A percentile compares a stretch with the other conserved stretches of the same genome.
Conservation (phyloP, 37 sponge, comb jelly and placozoan species). For the Crambe crambe region DNA sequence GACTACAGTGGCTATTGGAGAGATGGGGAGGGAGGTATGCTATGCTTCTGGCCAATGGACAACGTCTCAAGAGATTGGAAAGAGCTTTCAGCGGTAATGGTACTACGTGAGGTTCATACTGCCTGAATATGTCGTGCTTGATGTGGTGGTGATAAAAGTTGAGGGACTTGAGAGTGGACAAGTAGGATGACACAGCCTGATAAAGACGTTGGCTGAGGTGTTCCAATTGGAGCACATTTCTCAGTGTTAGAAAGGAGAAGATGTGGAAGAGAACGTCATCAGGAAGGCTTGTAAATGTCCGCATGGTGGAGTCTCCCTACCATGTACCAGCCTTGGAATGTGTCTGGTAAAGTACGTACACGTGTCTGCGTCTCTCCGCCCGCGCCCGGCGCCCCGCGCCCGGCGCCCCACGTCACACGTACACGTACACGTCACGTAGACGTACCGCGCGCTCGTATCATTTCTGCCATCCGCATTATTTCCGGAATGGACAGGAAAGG, state of each 20-base stretch:
- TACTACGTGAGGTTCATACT: not conserved
- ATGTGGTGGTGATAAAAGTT: not conserved
- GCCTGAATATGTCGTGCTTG: not conserved
- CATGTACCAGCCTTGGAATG: too few species aligned
- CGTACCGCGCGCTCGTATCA: too few species aligned
- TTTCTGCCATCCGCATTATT: too few species aligned
- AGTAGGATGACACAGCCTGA: not conserved
- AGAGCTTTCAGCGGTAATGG: not conserved
- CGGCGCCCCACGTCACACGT: too few species aligned
- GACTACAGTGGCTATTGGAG: too few species aligned
- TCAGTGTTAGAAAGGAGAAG: slow-evolving; percentile 18
- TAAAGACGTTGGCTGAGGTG: slow-evolving; percentile 17
- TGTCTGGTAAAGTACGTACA: too few species aligned
- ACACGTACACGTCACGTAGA: too few species aligned
- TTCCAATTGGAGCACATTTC: slow-evolving; percentile 20
- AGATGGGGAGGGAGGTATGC: not conserved
- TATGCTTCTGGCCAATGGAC: not conserved
- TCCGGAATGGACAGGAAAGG: too few species aligned
- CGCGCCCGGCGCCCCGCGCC: too few species aligned
- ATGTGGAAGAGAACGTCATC: slow-evolving; percentile 21
- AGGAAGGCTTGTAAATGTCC: slow-evolving; percentile 8
- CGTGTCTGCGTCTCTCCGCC: too few species aligned
- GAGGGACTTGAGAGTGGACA: slow-evolving; percentile 13
- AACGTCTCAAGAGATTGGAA: not conserved
- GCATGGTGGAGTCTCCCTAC: too few species aligned